Evolutionary conservation across 2,113 vertebrate genomes (phyloP).

Genomic region (Brienomyrus longianalis): DNA sequence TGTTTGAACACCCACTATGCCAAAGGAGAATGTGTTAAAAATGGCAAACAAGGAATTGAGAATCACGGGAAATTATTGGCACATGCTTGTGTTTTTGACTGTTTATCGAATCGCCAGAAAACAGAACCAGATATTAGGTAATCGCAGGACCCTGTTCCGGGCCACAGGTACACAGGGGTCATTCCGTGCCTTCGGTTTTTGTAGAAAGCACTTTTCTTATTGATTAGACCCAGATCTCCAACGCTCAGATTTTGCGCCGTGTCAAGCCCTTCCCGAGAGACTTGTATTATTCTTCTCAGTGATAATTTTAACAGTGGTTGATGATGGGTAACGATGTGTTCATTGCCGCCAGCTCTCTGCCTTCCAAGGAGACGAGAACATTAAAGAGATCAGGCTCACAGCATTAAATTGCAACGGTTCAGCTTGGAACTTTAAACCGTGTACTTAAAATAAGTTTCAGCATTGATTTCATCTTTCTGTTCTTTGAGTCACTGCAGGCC

Average conservation of each 20-base stretch:
- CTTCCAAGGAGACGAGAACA: slow-evolving; percentile 8
- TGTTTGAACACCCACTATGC: slow-evolving; percentile 1
- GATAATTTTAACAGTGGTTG: slow-evolving; percentile 15
- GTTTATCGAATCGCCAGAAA: neutral
- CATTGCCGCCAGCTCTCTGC: slow-evolving; percentile 3
- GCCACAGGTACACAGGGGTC: neutral
- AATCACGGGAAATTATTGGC: slow-evolving; percentile 1
- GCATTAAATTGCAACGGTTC: neutral
- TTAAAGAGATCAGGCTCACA: slow-evolving; percentile 8
- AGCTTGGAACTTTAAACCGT: slow-evolving; percentile 10
- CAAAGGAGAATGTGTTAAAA: slow-evolving; percentile 6
- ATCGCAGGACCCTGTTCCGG: too few relatives aligned
- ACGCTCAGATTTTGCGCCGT: neutral
- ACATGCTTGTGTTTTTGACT: neutral
- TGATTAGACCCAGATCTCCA: neutral
- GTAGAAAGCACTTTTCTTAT: neutral
- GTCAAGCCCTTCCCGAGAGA: neutral
- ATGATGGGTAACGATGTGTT: slow-evolving; percentile 10
- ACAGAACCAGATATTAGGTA: neutral
- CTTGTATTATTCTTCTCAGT: neutral
- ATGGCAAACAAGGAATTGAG: slow-evolving; percentile 15
- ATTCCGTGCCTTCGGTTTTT: neutral
- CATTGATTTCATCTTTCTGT: slow-evolving; percentile 12
- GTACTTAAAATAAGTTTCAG: slow-evolving; percentile 1
- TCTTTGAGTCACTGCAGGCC: neutral